These are phyloP conservation scores for Perdita meconis DNA, from an alignment of 2,888 invertebrate genomes.

Conservation along the genomic window DNA sequence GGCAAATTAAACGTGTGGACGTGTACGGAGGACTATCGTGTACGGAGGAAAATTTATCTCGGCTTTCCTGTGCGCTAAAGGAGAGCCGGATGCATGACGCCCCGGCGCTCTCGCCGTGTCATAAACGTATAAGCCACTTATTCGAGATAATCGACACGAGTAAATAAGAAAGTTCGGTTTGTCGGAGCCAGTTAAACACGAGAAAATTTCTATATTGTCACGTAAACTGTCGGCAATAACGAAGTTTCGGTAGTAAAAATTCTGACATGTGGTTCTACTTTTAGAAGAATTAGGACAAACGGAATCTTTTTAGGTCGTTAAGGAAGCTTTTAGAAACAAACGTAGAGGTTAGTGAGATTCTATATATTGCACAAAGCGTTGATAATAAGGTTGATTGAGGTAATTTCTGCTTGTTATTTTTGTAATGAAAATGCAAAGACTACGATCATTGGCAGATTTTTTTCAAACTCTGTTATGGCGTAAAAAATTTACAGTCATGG, in stretches of 20 bases:
- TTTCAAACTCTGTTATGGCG: too few species aligned
- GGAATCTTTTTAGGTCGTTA: too few species aligned
- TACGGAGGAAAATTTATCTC: constrained; percentile 6
- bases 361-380: too few species aligned
- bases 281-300: too few species aligned
- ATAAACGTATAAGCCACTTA: background rate
- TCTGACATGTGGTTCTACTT: too few species aligned
- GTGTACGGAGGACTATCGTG: background rate
- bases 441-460: too few species aligned
- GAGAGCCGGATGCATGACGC: background rate
- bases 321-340: too few species aligned
- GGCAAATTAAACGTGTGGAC: background rate
- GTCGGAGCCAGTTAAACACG: background rate
- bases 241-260: background rate
- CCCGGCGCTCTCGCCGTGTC: background rate
- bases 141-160: constrained; percentile 2
- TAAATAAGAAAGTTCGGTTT: background rate
- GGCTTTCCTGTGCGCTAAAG: background rate
- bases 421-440: too few species aligned
- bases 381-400: too few species aligned
- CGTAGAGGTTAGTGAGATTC: too few species aligned
- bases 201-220: background rate
- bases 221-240: background rate
- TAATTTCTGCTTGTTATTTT: too few species aligned
- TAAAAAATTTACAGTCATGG: too few species aligned